phyloP scores from a whole-genome alignment of 2,797 vertebrate species.

The Gobionotothen gibberifrons region DNA sequence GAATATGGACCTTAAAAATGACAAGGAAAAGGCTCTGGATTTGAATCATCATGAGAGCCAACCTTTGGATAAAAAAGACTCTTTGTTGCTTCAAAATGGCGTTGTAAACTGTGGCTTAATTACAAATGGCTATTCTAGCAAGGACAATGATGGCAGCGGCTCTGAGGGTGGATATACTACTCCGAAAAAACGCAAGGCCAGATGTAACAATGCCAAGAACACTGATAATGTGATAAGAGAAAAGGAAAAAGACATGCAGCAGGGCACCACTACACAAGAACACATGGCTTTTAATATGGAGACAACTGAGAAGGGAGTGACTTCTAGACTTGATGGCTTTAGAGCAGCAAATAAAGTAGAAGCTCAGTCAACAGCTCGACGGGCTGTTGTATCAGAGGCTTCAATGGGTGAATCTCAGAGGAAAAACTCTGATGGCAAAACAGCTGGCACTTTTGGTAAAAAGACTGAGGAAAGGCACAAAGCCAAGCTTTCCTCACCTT shows the following conservation, averaged over 20 bases:
- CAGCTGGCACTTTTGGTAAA: conserved; percentile 87
- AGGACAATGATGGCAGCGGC: conserved; percentile 95
- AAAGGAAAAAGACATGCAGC: conserved; percentile 90
- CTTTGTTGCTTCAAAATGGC: conserved; percentile 89
- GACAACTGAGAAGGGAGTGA: conserved; percentile 83
- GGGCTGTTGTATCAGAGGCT: conserved; percentile 69
- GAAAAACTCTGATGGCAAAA: conserved; percentile 93
- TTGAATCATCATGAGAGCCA: conserved; percentile 72
- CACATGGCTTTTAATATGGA: conserved; percentile 65
- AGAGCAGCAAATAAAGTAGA: conserved; percentile 82
- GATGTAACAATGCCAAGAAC: conserved; percentile 90
- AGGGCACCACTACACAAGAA: conserved; percentile 81
- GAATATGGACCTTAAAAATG: conserved; percentile 93
- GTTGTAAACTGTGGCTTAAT: conserved; percentile 89
- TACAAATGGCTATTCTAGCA: conserved; percentile 94
- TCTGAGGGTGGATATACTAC: conserved; percentile 96
- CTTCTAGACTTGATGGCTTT: conserved; percentile 85
- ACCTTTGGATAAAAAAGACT: conserved; percentile 85
- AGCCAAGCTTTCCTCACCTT: conserved; percentile 89
- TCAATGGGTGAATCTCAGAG: conserved; percentile 85
- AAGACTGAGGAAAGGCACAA: conserved; percentile 95
- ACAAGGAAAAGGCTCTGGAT: conserved; percentile 85
- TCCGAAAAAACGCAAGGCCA: conserved; percentile 93
- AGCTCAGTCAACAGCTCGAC: conserved; percentile 57
- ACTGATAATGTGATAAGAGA: conserved; percentile 88